Evolutionary conservation across 1,140 invertebrate genomes (phyloP).

Genomic region (Proctacanthus coquilletti): DNA sequence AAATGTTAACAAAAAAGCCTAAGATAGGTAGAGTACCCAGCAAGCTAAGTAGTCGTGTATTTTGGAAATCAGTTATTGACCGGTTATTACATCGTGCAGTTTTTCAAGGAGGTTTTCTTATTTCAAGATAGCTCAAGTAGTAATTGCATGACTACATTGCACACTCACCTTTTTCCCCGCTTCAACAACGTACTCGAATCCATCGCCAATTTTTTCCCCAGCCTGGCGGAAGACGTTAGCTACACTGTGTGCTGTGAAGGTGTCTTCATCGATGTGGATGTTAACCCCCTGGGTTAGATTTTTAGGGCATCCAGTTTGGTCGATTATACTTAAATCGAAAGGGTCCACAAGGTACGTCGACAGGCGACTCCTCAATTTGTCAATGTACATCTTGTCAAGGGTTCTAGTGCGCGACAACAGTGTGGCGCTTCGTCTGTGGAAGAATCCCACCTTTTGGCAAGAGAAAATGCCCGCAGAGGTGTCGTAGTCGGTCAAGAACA

Average conservation of each 20-base stretch:
- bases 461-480: constrained; percentile 62
- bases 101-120: too few relatives aligned
- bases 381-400: constrained; percentile 47
- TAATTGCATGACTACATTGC: too few relatives aligned
- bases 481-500: constrained; percentile 59
- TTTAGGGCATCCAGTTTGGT: constrained; percentile 47
- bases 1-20: too few relatives aligned
- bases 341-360: constrained; percentile 48
- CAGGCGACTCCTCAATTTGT: constrained; percentile 49
- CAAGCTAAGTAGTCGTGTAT: too few relatives aligned
- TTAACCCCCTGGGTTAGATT: constrained; percentile 38
- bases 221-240: constrained; percentile 51
- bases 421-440: constrained; percentile 57
- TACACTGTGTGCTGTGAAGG: constrained; percentile 54
- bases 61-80: too few relatives aligned
- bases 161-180: constrained; percentile 36
- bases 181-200: constrained; percentile 33
- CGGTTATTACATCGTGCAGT: too few relatives aligned
- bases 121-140: too few relatives aligned
- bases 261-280: constrained; percentile 56
- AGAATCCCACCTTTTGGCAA: constrained; percentile 54
- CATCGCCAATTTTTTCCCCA: constrained; percentile 49
- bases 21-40: too few relatives aligned
- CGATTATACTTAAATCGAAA: constrained; percentile 55
- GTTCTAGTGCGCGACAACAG: constrained; percentile 55